Base-by-base conservation (phyloP, 2,888 invertebrate genomes). In the Lasioglossum malachurum region DNA sequence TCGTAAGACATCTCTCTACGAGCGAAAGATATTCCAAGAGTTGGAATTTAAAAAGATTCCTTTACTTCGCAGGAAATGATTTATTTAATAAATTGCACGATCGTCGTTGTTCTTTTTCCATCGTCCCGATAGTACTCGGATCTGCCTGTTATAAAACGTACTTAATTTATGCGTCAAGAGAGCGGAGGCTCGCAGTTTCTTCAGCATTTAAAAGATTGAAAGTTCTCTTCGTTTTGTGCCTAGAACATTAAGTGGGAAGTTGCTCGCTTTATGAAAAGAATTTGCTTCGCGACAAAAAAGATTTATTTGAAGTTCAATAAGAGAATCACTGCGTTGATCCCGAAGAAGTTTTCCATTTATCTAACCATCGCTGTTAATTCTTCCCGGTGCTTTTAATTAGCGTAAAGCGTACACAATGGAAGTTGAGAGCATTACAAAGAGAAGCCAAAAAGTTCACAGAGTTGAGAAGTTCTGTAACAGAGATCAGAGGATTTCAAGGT, bases 161-260 rank as follows among this genome's bases (percentile, higher is more conserved):
- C 64, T 64, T 64, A 64, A 64, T 64, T 64, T 64, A 64, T 64
- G 64, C 64, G 64, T 60, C 27, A 60, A 60, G 27, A 60, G 27
- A 27, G 5, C 31, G 64, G 7, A 27, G 64, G 27, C 27, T 5
- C 27, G 64, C 16, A 64, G 16, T 64, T 64, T 14, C 31, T 64
- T 7, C 14, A 7, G 31, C 64, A 31, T 64, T 64, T 64, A 31
- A 64, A 64, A 64, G 64, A 64, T 64, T 64, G 64, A 64, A 31
- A 64, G 31, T 64, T 64, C 0, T 31, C 16, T 16, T 64, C 64
- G 64, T 64, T 31, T 64, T 7, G 14, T 64, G 31, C 31, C 38
- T 27, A 1, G 60, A 27, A 27, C 60, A 31, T 31, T 64, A 31
- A 64, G 31, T 16, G 16, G 64, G 16, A 64, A 64, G 64, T 64